Evolutionary conservation across 2,888 invertebrate species (phyloP), one percentile per base, ranked within the genome.

Genomic region (Dynastes maya): DNA sequence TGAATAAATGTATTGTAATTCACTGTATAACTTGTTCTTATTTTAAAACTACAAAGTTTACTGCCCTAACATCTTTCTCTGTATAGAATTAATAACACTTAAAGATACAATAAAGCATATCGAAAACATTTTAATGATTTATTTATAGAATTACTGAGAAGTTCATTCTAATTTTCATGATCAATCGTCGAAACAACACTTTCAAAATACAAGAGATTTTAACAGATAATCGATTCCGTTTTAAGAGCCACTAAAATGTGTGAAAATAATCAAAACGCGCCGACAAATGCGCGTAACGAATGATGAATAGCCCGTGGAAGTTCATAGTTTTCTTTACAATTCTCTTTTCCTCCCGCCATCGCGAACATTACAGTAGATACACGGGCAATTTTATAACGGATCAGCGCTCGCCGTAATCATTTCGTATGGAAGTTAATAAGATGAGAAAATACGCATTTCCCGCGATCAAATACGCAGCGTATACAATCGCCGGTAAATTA

Each of bases 371-470:
- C 8, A 22, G 22, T 8, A n/a, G 8, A 22, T 55, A 55, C 5
- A 8, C 55, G 22, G 55, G 8, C 16, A 22, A 16, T 22, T 58
- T 58, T n/a, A 16, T 58, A 58, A 58, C 55, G 55, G 55, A 58
- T 58, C 63, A 32, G 32, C 29, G 63, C 32, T 63, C 8, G 13
- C 27, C n/a, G 32, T 32, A 63, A 63, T 32, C 0, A 63, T 63
- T 63, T 29, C 32, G 63, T 29, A 63, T 63, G 8, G 63, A 63
- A 32, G 32, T 32, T 63, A 63, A 63, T 63, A 29, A 63, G 63
- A 63, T 63, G 63, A 32, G 63, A 63, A 63, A 32, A 63, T 63
- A 63, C 63, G 63, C 63, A 63, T 32, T 63, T 63, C 63, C 63
- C 63, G 63, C 63, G 32, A 63, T 63, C n/a, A 32, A 32, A 29